phyloP scores from a whole-genome alignment of 2,113 vertebrate genomes.

The Pelobates fuscus region DNA sequence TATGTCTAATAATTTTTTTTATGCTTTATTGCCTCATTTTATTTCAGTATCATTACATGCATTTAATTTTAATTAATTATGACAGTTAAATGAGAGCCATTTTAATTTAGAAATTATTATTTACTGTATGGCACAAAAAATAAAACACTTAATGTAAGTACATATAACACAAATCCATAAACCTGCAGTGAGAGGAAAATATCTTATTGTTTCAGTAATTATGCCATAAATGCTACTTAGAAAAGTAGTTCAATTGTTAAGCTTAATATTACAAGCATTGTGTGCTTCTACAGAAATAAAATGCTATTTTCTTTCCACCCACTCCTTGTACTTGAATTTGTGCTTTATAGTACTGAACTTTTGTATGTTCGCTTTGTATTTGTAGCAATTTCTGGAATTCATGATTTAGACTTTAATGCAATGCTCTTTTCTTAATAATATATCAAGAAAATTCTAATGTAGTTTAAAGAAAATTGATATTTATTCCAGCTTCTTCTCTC shows the following conservation, averaged over 20 bases:
- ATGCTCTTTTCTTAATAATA: constrained; percentile 42
- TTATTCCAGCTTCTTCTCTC: constrained; percentile 17
- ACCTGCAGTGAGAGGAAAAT: constrained; percentile 33
- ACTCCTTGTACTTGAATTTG: constrained; percentile 47
- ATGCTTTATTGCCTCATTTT: not conserved
- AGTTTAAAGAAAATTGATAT: constrained; percentile 36
- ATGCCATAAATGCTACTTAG: constrained; percentile 44
- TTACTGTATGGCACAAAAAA: constrained; percentile 23
- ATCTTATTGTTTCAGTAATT: constrained; percentile 43
- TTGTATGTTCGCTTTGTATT: constrained; percentile 43
- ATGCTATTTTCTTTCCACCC: constrained; percentile 50
- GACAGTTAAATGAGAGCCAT: constrained; percentile 34
- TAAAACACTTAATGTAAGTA: constrained; percentile 13
- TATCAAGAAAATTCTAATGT: constrained; percentile 38
- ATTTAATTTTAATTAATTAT: constrained; percentile 47
- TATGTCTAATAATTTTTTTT: not conserved
- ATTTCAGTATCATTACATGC: constrained; percentile 14
- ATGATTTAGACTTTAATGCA: constrained; percentile 44
- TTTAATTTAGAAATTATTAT: constrained; percentile 49
- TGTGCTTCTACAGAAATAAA: constrained; percentile 40
- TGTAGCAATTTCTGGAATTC: constrained; percentile 45
- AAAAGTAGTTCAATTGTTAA: constrained; percentile 48
- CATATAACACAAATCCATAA: constrained; percentile 37
- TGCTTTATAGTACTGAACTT: constrained; percentile 43
- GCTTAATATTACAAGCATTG: constrained; percentile 47